These are phyloP conservation scores for Troilus luridus DNA, from an alignment of 2,888 invertebrate genomes.

Conservation along the genomic window DNA sequence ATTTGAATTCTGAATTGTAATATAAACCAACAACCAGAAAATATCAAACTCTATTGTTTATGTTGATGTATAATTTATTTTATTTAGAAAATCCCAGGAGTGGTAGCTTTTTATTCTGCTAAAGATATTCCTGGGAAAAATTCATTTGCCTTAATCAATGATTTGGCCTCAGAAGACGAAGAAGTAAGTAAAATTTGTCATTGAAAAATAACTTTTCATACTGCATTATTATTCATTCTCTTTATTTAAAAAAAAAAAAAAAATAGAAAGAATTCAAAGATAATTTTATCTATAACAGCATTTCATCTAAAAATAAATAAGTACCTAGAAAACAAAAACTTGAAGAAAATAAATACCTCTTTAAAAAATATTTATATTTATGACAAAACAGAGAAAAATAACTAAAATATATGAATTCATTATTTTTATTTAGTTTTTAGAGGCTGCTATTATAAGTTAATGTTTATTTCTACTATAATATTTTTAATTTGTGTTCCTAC, in stretches of 20 bases:
- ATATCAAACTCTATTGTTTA: neutral
- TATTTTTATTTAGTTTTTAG: no score
- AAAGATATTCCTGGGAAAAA: conserved; percentile 81
- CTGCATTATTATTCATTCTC: neutral
- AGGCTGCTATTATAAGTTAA: neutral
- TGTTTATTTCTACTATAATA: no score
- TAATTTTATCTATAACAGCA: no score
- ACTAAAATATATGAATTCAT: neutral
- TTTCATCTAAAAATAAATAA: no score
- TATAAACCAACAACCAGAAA: neutral
- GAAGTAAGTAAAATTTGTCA: conserved; percentile 57
- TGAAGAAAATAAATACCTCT: no score
- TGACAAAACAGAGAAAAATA: no score
- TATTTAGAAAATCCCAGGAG: conserved; percentile 75
- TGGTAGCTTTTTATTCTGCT: conserved; percentile 76
- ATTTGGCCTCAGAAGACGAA: conserved; percentile 58
- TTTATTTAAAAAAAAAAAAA: no score
- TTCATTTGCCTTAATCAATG: conserved; percentile 68
- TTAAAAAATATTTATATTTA: no score
- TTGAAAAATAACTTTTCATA: neutral
- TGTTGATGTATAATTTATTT: conserved; percentile 65
- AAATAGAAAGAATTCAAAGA: no score
- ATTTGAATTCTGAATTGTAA: neutral
- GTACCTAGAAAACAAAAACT: no score
- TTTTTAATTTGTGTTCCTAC: neutral